Conservation (phyloP, 2,888 invertebrate species). For the Sinhomidia bicolor region DNA sequence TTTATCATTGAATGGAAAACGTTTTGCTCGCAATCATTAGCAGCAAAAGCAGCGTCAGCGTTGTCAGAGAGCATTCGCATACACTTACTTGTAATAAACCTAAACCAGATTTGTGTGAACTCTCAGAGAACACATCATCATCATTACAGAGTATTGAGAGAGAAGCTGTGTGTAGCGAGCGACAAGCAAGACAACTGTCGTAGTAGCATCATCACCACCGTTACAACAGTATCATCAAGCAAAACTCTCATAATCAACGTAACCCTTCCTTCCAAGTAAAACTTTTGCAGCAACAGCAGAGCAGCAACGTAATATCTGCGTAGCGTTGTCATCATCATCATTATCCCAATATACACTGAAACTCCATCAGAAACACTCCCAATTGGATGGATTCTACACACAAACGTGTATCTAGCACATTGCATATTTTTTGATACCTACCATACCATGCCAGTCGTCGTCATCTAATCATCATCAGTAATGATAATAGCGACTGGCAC, state of each 20-base stretch:
- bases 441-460: neutral
- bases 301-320: slow-evolving; percentile 5
- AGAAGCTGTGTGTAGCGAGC: neutral
- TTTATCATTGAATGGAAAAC: neutral
- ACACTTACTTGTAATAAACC: neutral
- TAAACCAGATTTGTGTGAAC: neutral
- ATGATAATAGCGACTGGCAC: slow-evolving; percentile 3
- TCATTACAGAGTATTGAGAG: neutral
- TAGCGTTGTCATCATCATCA: slow-evolving; percentile 9
- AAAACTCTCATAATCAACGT: neutral
- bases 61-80: neutral
- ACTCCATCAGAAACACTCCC: slow-evolving; percentile 27
- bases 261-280: slow-evolving; percentile 44
- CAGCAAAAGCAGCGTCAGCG: neutral
- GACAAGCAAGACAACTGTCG: slow-evolving; percentile 27
- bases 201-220: slow-evolving; percentile 5
- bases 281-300: neutral
- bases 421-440: no score
- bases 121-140: neutral
- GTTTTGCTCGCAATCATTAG: neutral
- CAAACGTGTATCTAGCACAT: neutral
- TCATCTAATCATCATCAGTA: slow-evolving; percentile 14
- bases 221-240: slow-evolving; percentile 11
- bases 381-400: slow-evolving; percentile 17
- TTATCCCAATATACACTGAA: neutral